A percentile compares a stretch with the other conserved stretches of the same genome.
phyloP scores from a whole-genome alignment of 1,140 invertebrate genomes.

The Ostrea denselamellosa region DNA sequence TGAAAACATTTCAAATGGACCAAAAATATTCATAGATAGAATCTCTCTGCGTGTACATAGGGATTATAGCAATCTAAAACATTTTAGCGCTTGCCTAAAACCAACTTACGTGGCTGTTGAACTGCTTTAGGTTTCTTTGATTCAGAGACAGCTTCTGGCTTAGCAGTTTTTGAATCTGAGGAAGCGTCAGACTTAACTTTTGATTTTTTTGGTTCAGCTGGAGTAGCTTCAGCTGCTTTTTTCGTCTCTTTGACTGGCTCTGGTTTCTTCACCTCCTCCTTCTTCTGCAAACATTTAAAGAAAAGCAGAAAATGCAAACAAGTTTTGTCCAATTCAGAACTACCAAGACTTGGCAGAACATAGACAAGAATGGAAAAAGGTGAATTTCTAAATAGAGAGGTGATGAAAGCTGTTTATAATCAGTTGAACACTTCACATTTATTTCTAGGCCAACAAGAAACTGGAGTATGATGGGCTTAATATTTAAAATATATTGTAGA shows the following conservation, averaged over 20 bases:
- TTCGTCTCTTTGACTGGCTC: constrained; percentile 26
- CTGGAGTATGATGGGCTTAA: too few species aligned
- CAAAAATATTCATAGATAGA: too few species aligned
- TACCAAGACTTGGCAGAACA: neutral
- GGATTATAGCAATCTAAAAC: too few species aligned
- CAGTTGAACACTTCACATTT: too few species aligned
- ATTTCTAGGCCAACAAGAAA: too few species aligned
- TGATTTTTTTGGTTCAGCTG: neutral
- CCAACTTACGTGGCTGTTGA: neutral
- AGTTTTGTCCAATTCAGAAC: neutral
- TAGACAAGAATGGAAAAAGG: neutral
- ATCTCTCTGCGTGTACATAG: too few species aligned
- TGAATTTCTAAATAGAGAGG: neutral
- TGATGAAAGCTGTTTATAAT: too few species aligned
- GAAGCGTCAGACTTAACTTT: neutral
- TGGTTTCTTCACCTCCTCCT: neutral
- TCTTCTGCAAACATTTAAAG: neutral
- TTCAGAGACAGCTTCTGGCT: neutral
- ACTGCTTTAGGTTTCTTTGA: constrained; percentile 12
- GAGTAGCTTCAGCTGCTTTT: neutral
- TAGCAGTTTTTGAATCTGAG: neutral
- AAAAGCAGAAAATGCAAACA: neutral
- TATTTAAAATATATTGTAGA: too few species aligned
- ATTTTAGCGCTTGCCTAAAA: too few species aligned
- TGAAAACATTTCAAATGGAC: too few species aligned